Conservation (phyloP, 2,113 vertebrate species). For the Urocolius indicus region DNA sequence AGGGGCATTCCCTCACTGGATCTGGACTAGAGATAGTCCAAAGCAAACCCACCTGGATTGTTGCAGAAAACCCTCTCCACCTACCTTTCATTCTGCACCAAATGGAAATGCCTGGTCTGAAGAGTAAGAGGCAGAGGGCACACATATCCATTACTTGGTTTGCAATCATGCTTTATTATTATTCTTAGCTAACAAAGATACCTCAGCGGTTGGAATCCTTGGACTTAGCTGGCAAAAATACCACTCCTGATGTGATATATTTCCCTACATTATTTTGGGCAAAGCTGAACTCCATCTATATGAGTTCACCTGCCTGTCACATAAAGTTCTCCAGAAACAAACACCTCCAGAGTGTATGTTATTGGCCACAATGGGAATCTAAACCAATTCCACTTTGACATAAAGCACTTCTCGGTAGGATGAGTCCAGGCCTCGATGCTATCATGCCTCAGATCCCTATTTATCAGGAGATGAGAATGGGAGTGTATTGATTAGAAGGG, state of each 20-base stretch:
- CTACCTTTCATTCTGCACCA: neutral
- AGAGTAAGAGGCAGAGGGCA: neutral
- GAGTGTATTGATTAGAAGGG: neutral
- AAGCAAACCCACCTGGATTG: neutral
- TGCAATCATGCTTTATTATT: neutral
- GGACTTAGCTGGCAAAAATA: neutral
- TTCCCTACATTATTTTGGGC: neutral
- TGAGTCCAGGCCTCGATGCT: neutral
- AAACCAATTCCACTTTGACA: neutral
- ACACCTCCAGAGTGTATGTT: neutral
- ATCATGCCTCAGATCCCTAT: neutral
- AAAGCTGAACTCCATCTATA: neutral
- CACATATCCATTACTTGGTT: neutral
- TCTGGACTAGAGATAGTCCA: rapidly evolving
- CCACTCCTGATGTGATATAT: neutral
- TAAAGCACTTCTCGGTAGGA: neutral
- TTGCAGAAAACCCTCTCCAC: neutral
- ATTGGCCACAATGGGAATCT: neutral
- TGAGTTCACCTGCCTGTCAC: neutral
- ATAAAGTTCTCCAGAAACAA: neutral
- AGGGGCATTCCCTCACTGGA: neutral
- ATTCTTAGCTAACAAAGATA: neutral
- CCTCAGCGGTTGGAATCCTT: neutral
- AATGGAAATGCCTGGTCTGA: neutral
- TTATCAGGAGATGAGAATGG: neutral